Evolutionary conservation across 2,797 vertebrate species (phyloP).

Genomic region (Chelon labrosus): DNA sequence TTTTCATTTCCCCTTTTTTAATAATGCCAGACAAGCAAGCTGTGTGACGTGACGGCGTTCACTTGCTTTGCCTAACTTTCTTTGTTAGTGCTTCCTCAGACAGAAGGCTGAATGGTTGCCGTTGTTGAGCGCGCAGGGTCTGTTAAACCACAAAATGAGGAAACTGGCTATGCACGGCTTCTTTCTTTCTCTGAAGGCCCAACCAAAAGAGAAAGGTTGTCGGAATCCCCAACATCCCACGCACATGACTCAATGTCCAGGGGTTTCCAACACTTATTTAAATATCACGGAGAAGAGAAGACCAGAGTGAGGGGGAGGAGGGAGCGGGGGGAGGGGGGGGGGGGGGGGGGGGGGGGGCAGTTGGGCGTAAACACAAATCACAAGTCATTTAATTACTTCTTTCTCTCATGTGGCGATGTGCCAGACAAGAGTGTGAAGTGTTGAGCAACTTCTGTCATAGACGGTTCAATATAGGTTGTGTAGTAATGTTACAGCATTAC

Average conservation of each 20-base stretch:
- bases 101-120: constrained; percentile 8
- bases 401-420: too few relatives aligned
- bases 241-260: constrained; percentile 84
- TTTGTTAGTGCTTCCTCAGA: constrained; percentile 14
- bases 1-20: constrained; percentile 73
- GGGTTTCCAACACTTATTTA: constrained; percentile 83
- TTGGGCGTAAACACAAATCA: constrained; percentile 17
- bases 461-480: background rate
- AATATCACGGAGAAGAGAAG: constrained; percentile 55
- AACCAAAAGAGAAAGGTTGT: constrained; percentile 72
- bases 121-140: background rate
- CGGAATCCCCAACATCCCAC: constrained; percentile 86
- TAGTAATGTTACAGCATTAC: constrained; percentile 18
- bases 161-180: constrained; percentile 54
- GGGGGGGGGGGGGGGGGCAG: constrained; percentile 15
- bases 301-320: constrained; percentile 16
- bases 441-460: background rate
- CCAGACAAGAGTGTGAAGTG: background rate
- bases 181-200: constrained; percentile 50
- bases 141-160: constrained; percentile 74
- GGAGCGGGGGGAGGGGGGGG: constrained; percentile 1
- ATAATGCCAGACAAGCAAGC: constrained; percentile 39
- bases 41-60: constrained; percentile 26
- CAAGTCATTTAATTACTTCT: too few relatives aligned
- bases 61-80: constrained; percentile 18